Evolutionary conservation across 1,140 invertebrate genomes (phyloP), one percentile per base, ranked within the genome.

Genomic region (Drosophila tani): DNA sequence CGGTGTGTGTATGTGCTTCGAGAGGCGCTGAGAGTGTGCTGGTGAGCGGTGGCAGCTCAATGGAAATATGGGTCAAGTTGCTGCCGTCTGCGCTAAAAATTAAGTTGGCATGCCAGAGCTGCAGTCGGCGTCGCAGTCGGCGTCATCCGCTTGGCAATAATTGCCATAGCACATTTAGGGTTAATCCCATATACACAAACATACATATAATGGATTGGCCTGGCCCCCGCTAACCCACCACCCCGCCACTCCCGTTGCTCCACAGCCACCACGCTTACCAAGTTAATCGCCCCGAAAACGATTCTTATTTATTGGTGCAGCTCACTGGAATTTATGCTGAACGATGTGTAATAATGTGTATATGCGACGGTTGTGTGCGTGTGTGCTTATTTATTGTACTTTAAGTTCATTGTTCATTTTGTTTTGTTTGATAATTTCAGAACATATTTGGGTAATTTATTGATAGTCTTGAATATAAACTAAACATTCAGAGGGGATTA

Each of bases 61-160:
- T 91, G 86, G 75, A 90, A 90, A 90, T 90, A 90, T 90, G 86
- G 85, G 85, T 90, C 85, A 90, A 90, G 85, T 90, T 90, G 85
- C 81, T 90, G 85, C 81, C 81, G 82, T 84, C 85, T 84, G 65
- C 83, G 85, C 78, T 84, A 84, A 87, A 87, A 87, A 87, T 87
- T 86, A 87, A 86, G 82, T 86, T 74, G 75, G 85, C 67, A 49
- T 50, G 47, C 63, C 73, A 46, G 14, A 56, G 59, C 63, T 78
- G 82, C 84, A 51, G 83, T 56, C 50, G 43, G 11, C 24, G 65
- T 47, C 21, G 80, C 50, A 15, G 75, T 60, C 49, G 56, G 19
- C 73, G 63, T 79, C 78, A 84, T 78, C 64, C 75, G 75, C 50
- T 59, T 90, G 82, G 86, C 85, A 85, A 90, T 90, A 85, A 90